These are phyloP conservation scores for Lasioglossum figueresi DNA, from an alignment of 2,888 invertebrate genomes.

Conservation along the genomic window DNA sequence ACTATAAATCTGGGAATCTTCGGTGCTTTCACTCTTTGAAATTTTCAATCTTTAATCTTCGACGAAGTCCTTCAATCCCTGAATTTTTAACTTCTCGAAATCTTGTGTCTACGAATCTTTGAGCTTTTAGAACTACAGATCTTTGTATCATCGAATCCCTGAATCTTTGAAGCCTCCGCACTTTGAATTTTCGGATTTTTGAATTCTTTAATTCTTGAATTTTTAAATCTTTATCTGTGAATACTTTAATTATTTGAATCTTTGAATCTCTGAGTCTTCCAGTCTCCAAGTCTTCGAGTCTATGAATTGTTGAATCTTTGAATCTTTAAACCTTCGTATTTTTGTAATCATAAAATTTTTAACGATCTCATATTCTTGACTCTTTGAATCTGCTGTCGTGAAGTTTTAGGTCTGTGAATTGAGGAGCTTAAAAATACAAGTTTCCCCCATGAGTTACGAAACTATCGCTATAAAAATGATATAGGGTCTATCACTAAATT, in stretches of 20 bases:
- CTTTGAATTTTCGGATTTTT: background rate
- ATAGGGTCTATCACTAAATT: background rate
- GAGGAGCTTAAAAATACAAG: background rate
- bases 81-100: background rate
- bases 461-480: slow-evolving; percentile 5
- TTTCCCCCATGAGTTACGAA: background rate
- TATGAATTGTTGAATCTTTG: background rate
- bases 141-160: background rate
- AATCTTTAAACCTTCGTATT: background rate
- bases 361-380: background rate
- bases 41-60: background rate
- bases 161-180: background rate
- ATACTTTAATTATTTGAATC: background rate
- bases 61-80: background rate
- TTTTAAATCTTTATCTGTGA: background rate
- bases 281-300: background rate
- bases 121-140: background rate
- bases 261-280: background rate
- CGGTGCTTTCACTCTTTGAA: background rate
- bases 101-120: background rate
- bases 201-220: background rate
- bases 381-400: background rate
- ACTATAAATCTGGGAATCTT: background rate
- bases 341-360: background rate
- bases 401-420: too few relatives aligned